Evolutionary conservation across 2,888 invertebrate species (phyloP).

Genomic region (Itoplectis maculator): DNA sequence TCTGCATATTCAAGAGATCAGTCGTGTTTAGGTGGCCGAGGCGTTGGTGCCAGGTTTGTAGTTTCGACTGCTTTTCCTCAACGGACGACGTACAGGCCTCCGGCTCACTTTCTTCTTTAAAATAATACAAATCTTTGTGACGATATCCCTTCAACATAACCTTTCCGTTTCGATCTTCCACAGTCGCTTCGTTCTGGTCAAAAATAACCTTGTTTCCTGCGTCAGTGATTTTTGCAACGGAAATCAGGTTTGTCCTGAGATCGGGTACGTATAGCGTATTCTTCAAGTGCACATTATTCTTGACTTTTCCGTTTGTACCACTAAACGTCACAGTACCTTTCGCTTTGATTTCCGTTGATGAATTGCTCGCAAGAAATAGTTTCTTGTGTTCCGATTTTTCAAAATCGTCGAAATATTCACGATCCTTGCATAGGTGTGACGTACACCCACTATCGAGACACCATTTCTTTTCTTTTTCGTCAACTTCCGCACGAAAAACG

Average conservation of each 20-base stretch:
- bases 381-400: conserved; percentile 32
- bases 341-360: conserved; percentile 18
- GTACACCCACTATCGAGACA: conserved; percentile 62
- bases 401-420: conserved; percentile 36
- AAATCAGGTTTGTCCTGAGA: conserved; percentile 57
- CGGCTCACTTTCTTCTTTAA: conserved; percentile 33
- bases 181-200: conserved; percentile 30
- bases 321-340: conserved; percentile 35
- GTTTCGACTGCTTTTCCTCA: conserved; percentile 8
- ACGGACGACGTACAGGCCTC: not conserved
- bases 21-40: conserved; percentile 51
- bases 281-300: conserved; percentile 39
- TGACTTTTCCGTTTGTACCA: not conserved
- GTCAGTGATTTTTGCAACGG: conserved; percentile 61
- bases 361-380: conserved; percentile 51
- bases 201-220: conserved; percentile 46
- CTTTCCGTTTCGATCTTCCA: conserved; percentile 47
- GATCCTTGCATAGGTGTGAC: conserved; percentile 58
- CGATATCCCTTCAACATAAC: conserved; percentile 41
- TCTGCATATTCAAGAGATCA: conserved; percentile 27
- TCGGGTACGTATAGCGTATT: conserved; percentile 59
- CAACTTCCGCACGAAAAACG: not conserved
- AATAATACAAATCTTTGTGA: conserved; percentile 52
- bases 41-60: conserved; percentile 20
- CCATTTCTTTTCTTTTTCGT: conserved; percentile 40